phyloP scores from a whole-genome alignment of 2,797 vertebrate genomes.

The Coluber constrictor region DNA sequence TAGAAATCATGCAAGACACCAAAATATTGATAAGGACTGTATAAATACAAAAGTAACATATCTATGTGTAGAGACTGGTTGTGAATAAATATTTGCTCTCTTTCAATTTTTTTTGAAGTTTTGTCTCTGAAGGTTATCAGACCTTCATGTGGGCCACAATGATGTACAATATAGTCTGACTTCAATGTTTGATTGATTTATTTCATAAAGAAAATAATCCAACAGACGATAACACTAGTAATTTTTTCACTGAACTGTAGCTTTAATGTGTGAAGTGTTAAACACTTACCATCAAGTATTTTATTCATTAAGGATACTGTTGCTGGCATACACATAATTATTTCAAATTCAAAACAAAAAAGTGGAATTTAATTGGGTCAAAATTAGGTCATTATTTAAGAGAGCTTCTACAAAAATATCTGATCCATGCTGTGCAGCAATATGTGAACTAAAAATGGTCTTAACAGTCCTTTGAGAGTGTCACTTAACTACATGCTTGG shows the following conservation, averaged over 20 bases:
- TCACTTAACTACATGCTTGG: background rate
- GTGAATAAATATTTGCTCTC: background rate
- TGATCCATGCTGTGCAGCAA: background rate
- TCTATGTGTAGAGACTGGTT: background rate
- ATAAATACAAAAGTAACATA: background rate
- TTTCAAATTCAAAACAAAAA: background rate
- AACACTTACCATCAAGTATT: background rate
- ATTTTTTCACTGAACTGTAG: background rate
- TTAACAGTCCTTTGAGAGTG: background rate
- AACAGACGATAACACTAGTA: background rate
- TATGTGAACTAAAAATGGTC: background rate
- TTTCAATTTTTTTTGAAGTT: background rate
- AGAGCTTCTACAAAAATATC: background rate
- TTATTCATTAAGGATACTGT: background rate
- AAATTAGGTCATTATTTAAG: background rate
- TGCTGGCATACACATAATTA: background rate
- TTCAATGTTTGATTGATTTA: background rate
- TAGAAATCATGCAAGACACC: background rate
- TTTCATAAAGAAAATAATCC: background rate
- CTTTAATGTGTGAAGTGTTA: background rate
- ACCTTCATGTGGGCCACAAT: background rate
- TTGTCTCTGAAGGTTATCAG: background rate
- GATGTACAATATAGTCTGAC: background rate
- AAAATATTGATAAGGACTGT: background rate
- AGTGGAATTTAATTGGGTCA: background rate